Evolutionary conservation across 2,888 invertebrate species (phyloP), one percentile per base, ranked within the genome.

Genomic region (Pteria penguin): DNA sequence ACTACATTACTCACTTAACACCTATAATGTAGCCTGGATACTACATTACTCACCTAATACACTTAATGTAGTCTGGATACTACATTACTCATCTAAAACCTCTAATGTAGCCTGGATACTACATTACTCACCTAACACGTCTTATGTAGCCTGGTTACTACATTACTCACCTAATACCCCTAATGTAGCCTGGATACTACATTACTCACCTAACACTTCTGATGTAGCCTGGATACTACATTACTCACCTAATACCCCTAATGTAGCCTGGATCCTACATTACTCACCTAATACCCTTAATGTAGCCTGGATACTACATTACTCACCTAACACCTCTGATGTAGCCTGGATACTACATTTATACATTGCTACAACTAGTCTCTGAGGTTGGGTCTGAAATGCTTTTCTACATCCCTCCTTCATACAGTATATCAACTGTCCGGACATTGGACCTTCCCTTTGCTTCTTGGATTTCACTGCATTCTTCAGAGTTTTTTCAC

Each of bases 331-430:
- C 81, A 96, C 96, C 93, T 97, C 97, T 45, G 96, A 95, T 86
- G 96, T 96, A 31, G 96, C 97, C 78, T 96, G 95, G 78, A 98
- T 96, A 86, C 94, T 95, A 91, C 95, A 95, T 62, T 94, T 94
- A 91, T 97, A 99, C 97, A 99, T 98, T 3, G 99, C 98, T 1
- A 96, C 97, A 94, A 99, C 97, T 31, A 99, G 93, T 63, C 98
- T 94, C 90, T 97, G 97, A 0, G 97, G 96, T 89, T 97, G 97
- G 66, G 95, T 95, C 91, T 97, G 96, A 90, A 99, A 97, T 0
- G 97, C 96, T 90, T 95, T 95, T 45, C 96, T 94, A 90, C 98
- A 98, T 0, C 95, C 96, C 81, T 97, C 97, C 90, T 97, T 97
- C 45, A 96, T 95, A 4, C 96, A 95, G n/a, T 97, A 97, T 94